Base-by-base conservation (phyloP, 2,888 invertebrate genomes). In the Neoascia interrupta region DNA sequence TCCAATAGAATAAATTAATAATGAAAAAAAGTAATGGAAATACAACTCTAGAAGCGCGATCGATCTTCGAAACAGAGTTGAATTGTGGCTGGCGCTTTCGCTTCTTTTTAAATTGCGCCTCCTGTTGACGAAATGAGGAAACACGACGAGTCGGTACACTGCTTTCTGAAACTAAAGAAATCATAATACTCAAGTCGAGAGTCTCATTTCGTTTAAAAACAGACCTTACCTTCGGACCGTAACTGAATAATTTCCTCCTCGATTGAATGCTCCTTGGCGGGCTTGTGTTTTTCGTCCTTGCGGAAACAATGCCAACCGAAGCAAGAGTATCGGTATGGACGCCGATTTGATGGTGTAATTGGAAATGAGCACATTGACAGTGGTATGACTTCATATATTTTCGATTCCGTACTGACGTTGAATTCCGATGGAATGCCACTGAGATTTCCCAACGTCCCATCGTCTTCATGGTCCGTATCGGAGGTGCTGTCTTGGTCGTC, bases 1-100 rank as follows among this genome's bases (percentile, higher is more conserved):
- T 92, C 94, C 95, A 96, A 86, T 96, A 96, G 86, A 94, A 92
- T 63, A 94, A 88, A 87, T 95, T 95, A 82, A 95, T 94, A 8
- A 93, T 89, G 2, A 94, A 86, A 87, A 95, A 96, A 41, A 93
- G 90, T 56, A 94, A 84, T 0, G 96, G 96, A 85, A 96, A 95
- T 21, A 94, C 91, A 36, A 95, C 90, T 37, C 95, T 89, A 5
- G 94, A 93, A 13, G 92, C 92, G 15, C 93, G 90, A 88, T 95
- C 95, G 81, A 95, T 94, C 88, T 94, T 93, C 69, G 95, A 95
- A 1, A 95, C 95, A 19, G 94, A 94, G 88, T 95, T 95, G 84
- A 93, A 93, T 81, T 93, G 89, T 0, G 92, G 93, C 1, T 92
- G 90, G 5, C 87, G 84, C 81, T 87, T 88, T 61, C 88, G 86